Evolutionary conservation across 2,888 invertebrate genomes (phyloP).

Genomic region (Tanypteryx hageni): DNA sequence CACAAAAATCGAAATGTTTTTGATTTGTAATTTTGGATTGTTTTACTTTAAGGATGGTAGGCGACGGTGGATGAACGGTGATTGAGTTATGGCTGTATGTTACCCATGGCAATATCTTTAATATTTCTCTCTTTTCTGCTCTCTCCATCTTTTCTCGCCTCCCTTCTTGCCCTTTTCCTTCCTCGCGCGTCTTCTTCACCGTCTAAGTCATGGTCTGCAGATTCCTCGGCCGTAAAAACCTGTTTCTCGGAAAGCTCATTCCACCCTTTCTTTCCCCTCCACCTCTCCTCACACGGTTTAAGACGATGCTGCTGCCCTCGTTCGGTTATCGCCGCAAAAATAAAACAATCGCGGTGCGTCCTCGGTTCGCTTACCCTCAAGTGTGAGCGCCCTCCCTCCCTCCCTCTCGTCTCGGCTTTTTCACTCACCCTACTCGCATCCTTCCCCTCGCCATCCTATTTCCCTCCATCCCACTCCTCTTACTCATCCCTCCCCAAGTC

Average conservation of each 20-base stretch:
- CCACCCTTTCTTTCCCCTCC: background rate
- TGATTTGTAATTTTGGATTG: no score
- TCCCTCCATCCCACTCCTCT: background rate
- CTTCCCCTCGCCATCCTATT: background rate
- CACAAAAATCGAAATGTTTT: no score
- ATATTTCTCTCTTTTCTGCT: background rate
- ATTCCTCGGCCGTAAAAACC: slow-evolving; percentile 59
- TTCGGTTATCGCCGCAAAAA: background rate
- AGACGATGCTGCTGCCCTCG: background rate
- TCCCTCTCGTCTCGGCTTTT: background rate
- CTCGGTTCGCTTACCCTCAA: slow-evolving; percentile 42
- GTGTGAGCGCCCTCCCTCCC: background rate
- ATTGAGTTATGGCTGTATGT: slow-evolving; percentile 32
- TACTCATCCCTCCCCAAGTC: no score
- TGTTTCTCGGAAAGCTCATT: slow-evolving; percentile 60
- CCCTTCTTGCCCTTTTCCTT: background rate
- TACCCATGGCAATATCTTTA: background rate
- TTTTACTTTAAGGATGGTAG: background rate
- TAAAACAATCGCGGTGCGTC: slow-evolving; percentile 34
- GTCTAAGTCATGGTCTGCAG: slow-evolving; percentile 58
- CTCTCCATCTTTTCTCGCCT: background rate
- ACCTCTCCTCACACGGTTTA: background rate
- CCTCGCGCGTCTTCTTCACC: background rate
- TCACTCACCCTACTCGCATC: background rate
- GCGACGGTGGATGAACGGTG: slow-evolving; percentile 21